Conservation (phyloP, 2,888 invertebrate species). For the Thelaira solivaga region DNA sequence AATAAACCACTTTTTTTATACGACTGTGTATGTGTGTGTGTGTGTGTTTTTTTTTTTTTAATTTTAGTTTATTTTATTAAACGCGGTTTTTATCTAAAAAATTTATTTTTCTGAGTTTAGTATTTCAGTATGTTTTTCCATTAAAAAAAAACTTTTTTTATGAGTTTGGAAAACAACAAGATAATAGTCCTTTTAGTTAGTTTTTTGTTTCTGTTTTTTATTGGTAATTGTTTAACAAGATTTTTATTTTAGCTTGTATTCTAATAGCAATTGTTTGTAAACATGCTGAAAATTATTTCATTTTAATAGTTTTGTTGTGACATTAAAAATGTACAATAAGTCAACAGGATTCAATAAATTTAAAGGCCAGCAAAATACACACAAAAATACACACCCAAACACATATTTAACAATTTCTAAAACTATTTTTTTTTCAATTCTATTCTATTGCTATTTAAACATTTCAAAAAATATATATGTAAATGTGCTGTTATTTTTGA, state of each 20-base stretch:
- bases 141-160: slow-evolving; percentile 42
- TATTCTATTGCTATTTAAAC: too few relatives aligned
- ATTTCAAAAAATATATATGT: too few relatives aligned
- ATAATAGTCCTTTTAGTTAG: slow-evolving; percentile 46
- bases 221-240: slow-evolving; percentile 48
- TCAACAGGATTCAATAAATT: background rate
- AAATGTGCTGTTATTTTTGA: too few relatives aligned
- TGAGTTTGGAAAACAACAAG: slow-evolving; percentile 39
- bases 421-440: too few relatives aligned
- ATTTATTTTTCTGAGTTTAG: slow-evolving; percentile 19
- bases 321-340: background rate
- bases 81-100: slow-evolving; percentile 46
- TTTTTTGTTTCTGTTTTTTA: too few relatives aligned
- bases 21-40: too few relatives aligned
- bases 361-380: background rate
- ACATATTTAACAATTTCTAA: too few relatives aligned
- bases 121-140: slow-evolving; percentile 11
- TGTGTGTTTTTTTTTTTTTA: slow-evolving; percentile 20
- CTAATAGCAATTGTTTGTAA: slow-evolving; percentile 40
- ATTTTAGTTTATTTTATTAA: slow-evolving; percentile 53
- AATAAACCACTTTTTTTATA: slow-evolving; percentile 59
- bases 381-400: too few relatives aligned
- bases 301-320: slow-evolving; percentile 18
- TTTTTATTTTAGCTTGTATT: slow-evolving; percentile 36
- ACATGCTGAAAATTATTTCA: slow-evolving; percentile 7